Evolutionary conservation across 1,140 invertebrate genomes (phyloP).

Genomic region (Nymphalis io): DNA sequence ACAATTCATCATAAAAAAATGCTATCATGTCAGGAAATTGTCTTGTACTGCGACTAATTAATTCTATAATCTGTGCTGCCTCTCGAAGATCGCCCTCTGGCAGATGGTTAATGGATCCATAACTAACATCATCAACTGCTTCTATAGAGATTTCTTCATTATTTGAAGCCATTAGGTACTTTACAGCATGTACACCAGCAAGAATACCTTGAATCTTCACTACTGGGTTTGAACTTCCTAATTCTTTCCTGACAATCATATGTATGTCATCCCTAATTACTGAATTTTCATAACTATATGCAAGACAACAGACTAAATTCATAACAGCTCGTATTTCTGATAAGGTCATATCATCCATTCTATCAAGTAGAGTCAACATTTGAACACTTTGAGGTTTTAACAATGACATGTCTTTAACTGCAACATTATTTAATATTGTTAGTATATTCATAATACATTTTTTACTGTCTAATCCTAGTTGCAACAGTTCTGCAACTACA

Average conservation of each 20-base stretch:
- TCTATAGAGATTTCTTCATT: constrained; percentile 47
- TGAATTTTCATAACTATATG: constrained; percentile 72
- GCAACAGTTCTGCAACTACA: constrained; percentile 65
- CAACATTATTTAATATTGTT: constrained; percentile 69
- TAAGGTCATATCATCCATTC: constrained; percentile 68
- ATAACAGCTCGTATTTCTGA: constrained; percentile 69
- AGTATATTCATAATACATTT: constrained; percentile 65
- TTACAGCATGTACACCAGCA: constrained; percentile 73
- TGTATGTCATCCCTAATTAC: constrained; percentile 74
- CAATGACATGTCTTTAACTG: constrained; percentile 61
- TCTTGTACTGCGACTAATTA: constrained; percentile 66
- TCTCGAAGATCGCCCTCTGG: constrained; percentile 66
- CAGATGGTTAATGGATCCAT: constrained; percentile 54
- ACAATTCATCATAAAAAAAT: constrained; percentile 88
- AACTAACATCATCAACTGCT: constrained; percentile 55
- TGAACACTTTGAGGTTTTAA: constrained; percentile 72
- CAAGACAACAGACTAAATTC: constrained; percentile 74
- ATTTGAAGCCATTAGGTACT: constrained; percentile 64
- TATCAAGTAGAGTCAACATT: constrained; percentile 72
- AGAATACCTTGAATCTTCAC: constrained; percentile 76
- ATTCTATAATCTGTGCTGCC: constrained; percentile 72
- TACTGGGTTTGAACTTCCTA: constrained; percentile 65
- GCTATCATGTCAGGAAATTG: constrained; percentile 81
- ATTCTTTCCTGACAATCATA: constrained; percentile 76
- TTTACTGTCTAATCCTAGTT: constrained; percentile 63